Conservation (phyloP, 2,113 vertebrate genomes). For the Atlantisia rogersi region DNA sequence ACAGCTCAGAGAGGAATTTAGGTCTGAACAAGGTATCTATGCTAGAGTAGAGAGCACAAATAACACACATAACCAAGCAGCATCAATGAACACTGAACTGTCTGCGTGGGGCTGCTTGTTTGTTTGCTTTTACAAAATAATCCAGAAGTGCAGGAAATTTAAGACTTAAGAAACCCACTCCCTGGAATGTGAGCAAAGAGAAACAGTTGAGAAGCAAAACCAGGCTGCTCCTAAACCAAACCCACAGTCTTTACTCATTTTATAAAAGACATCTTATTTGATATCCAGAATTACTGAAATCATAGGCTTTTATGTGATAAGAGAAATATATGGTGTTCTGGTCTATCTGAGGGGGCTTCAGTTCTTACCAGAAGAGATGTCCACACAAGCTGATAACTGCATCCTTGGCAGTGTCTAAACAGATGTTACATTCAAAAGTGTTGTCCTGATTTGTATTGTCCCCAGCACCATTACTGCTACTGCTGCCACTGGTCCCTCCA, state of each 20-base stretch:
- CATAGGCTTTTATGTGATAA: background rate
- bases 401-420: conserved; percentile 97
- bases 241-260: background rate
- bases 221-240: background rate
- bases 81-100: background rate
- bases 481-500: conserved; percentile 82
- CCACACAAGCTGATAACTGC: conserved; percentile 98
- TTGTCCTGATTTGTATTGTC: conserved; percentile 89
- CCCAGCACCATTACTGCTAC: conserved; percentile 75
- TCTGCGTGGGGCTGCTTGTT: background rate
- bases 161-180: background rate
- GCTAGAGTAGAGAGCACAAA: background rate
- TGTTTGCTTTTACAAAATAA: background rate
- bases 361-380: conserved; percentile 94
- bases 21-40: background rate
- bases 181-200: background rate
- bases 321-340: accelerated
- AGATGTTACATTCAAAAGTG: conserved; percentile 98
- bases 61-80: background rate
- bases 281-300: background rate
- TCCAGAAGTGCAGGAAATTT: background rate
- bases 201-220: background rate
- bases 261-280: background rate
- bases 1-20: background rate
- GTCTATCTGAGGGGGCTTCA: background rate